Evolutionary conservation across 1,140 invertebrate species (phyloP).

Genomic region (Ctenoplectra terminalis): DNA sequence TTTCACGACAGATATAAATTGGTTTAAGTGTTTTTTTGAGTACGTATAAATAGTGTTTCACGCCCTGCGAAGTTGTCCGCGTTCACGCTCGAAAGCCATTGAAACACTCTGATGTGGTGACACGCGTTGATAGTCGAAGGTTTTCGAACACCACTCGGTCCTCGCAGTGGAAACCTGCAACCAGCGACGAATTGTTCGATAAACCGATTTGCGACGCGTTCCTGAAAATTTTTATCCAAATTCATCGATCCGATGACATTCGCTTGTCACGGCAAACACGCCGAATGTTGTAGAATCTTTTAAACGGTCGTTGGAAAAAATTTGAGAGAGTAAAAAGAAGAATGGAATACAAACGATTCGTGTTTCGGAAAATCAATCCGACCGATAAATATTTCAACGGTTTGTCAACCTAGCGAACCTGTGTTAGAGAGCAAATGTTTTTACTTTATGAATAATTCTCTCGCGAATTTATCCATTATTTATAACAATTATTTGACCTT

Average conservation of each 20-base stretch:
- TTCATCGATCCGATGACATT: conserved; percentile 25
- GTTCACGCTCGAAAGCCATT: not conserved
- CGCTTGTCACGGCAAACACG: not conserved
- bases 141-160: not conserved
- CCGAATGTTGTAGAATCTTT: conserved; percentile 3
- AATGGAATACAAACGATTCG: too few species aligned
- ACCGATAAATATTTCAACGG: too few species aligned
- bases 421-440: too few species aligned
- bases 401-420: too few species aligned
- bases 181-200: conserved; percentile 7
- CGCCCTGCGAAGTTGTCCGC: not conserved
- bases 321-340: not conserved
- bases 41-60: not conserved
- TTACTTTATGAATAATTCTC: too few species aligned
- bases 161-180: not conserved
- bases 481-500: too few species aligned
- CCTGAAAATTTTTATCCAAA: conserved; percentile 16
- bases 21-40: too few species aligned
- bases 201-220: conserved; percentile 21
- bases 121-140: not conserved
- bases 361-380: too few species aligned
- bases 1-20: too few species aligned
- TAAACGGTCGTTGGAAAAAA: conserved; percentile 4
- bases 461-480: too few species aligned
- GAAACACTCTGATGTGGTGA: not conserved